A percentile compares a stretch with the other conserved stretches of the same genome.
Evolutionary conservation across 2,797 vertebrate species (phyloP).

Genomic region (Eptatretus atami): DNA sequence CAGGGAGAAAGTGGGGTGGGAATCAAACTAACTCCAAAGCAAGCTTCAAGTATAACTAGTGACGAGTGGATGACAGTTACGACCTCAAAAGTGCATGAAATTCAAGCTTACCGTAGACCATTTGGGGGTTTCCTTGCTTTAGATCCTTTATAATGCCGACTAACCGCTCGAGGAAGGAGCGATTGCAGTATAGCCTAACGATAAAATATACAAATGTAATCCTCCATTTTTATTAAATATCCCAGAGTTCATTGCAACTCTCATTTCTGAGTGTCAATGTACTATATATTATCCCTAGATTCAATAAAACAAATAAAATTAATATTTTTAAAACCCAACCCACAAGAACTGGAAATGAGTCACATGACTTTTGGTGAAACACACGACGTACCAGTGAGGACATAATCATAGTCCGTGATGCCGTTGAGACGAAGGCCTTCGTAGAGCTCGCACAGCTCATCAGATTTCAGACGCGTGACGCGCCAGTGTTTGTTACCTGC

Average conservation of each 20-base stretch:
- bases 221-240: too few species aligned
- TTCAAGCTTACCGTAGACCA: slow-evolving; percentile 48
- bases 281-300: neutral
- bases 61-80: neutral
- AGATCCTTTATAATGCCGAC: slow-evolving; percentile 71
- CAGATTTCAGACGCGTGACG: slow-evolving; percentile 55
- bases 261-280: too few species aligned
- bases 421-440: slow-evolving; percentile 63
- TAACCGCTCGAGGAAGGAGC: slow-evolving; percentile 64
- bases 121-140: slow-evolving; percentile 49
- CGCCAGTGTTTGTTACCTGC: slow-evolving; percentile 78
- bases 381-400: slow-evolving; percentile 39
- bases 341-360: too few species aligned
- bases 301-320: neutral
- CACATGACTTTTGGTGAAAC: neutral
- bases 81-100: neutral
- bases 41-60: slow-evolving; percentile 2
- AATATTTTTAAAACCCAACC: neutral
- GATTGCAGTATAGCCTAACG: slow-evolving; percentile 52
- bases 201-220: neutral
- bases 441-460: slow-evolving; percentile 62
- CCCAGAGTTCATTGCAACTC: too few species aligned
- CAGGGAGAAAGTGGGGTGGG: slow-evolving; percentile 11
- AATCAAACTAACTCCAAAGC: neutral
- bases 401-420: slow-evolving; percentile 65